Percentiles rank a stretch among this genome's conserved stretches.
phyloP scores from a whole-genome alignment of 2,113 vertebrate genomes.

The Pungitius pungitius region DNA sequence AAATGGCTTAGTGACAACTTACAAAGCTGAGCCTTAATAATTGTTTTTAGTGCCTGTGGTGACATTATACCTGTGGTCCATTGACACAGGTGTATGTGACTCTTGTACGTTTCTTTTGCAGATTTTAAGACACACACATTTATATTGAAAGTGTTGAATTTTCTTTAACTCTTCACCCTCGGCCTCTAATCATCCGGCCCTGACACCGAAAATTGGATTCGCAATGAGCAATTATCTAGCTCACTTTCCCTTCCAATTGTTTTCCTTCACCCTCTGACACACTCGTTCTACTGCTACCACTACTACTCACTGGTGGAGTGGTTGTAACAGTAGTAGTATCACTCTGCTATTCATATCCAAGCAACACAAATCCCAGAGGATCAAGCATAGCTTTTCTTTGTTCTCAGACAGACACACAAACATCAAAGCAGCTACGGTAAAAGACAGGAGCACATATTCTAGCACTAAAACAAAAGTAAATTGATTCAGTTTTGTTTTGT shows the following conservation, averaged over 20 bases:
- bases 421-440: not conserved
- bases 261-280: slow-evolving; percentile 10
- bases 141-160: slow-evolving; percentile 14
- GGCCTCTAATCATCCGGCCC: slow-evolving; percentile 24
- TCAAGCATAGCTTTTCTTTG: slow-evolving; percentile 22
- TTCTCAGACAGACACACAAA: not conserved
- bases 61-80: not conserved
- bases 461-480: not conserved
- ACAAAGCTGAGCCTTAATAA: not conserved
- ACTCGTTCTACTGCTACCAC: not conserved
- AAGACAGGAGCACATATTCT: slow-evolving; percentile 19
- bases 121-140: slow-evolving; percentile 10
- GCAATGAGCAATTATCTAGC: slow-evolving; percentile 21
- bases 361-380: slow-evolving; percentile 62
- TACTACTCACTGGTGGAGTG: not conserved
- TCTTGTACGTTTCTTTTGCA: not conserved
- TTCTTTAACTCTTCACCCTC: slow-evolving; percentile 14
- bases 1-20: not conserved
- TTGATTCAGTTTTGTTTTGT: not conserved
- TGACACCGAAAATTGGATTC: slow-evolving; percentile 12
- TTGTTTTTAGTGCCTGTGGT: not conserved
- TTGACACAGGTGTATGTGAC: not conserved
- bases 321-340: slow-evolving; percentile 41
- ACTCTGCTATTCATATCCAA: slow-evolving; percentile 57
- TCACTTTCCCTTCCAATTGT: slow-evolving; percentile 30